Evolutionary conservation across 92 coral and sea anemone genomes (phyloP).

Genomic region (Phenganax stokvisi): DNA sequence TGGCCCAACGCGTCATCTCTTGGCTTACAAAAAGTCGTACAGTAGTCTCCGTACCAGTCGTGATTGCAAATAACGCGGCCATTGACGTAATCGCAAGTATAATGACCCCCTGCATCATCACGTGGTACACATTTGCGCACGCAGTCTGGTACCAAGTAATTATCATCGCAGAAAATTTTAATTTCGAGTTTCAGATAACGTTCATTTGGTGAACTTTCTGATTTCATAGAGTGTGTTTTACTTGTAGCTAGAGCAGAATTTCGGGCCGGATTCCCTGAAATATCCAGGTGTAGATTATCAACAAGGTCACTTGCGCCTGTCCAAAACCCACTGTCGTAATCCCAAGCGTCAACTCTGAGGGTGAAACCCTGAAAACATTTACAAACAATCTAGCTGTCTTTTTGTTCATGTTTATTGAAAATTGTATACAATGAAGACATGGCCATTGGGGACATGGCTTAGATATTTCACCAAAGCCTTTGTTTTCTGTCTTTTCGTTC

Average conservation of each 20-base stretch:
- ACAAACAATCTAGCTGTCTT: too few species aligned
- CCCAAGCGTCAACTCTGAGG: constrained; percentile 76
- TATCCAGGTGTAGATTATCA: constrained; percentile 58
- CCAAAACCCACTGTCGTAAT: constrained; percentile 64
- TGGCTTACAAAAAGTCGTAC: constrained; percentile 46
- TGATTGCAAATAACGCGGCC: constrained; percentile 57
- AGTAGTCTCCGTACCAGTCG: constrained; percentile 56
- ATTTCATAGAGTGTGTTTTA: constrained; percentile 46
- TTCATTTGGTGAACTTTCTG: constrained; percentile 46
- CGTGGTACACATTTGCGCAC: constrained; percentile 58
- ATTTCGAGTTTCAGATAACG: constrained; percentile 53
- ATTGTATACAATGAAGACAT: background rate
- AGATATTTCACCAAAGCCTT: too few species aligned
- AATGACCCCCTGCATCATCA: constrained; percentile 65
- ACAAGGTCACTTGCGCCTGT: constrained; percentile 73
- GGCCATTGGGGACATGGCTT: background rate
- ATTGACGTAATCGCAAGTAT: constrained; percentile 56
- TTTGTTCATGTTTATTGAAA: too few species aligned
- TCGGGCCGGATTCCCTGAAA: constrained; percentile 46
- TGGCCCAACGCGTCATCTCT: constrained; percentile 74
- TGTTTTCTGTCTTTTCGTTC: too few species aligned
- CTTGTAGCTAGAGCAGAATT: constrained; percentile 35
- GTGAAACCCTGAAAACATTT: constrained; percentile 51
- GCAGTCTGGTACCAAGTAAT: constrained; percentile 65
- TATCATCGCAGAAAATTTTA: constrained; percentile 54